Base-by-base conservation (phyloP, 2,888 invertebrate genomes). In the Calameuta idolon region DNA sequence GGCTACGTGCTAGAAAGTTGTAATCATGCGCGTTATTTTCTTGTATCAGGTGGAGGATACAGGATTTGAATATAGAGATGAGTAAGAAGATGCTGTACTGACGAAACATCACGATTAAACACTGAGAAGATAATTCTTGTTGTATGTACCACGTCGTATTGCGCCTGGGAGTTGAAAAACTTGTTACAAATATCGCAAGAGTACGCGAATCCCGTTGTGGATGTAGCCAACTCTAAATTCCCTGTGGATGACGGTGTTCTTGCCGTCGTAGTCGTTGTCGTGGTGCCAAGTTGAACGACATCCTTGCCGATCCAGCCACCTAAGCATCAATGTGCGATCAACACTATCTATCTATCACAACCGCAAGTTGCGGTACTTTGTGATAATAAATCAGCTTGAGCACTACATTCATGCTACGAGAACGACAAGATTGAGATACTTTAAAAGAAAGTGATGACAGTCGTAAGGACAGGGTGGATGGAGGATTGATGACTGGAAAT, bases 291-390 rank as follows among this genome's bases (percentile, higher is more conserved):
- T 9, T 73, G 31, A 34, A 73, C 34, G 34, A 68, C 73, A 34
- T 75, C 76, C 40, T 74, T 73, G 31, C 73, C 40, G 40, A 69
- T 37, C 89, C 89, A 88, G 78, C 84, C 89, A 91, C 91, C 91
- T 91, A 90, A 89, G 91, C 91, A 91, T 90, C 87, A 91, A 91
- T 91, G 91, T 90, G 87, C 87, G 89, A 92, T 92, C 92, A 92
- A 92, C 89, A 91, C 92, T 92, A 92, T 92, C 92, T 92, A 92
- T 92, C 87, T 92, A 92, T 92, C 92, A 91, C 92, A 91, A 88
- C 88, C 87, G 88, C 87, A 81, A 77, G 79, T 77, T 77, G 85
- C 84, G 86, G 86, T 88, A 81, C 85, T 85, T 82, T 89, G 90
- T 90, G 91, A 91, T 91, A 91, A 90, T 90, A 90, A 91, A 91